Percentiles rank a stretch among this genome's conserved stretches.
Conservation (phyloP, 1,140 invertebrate genomes). For the Hypsibius dujardini region DNA sequence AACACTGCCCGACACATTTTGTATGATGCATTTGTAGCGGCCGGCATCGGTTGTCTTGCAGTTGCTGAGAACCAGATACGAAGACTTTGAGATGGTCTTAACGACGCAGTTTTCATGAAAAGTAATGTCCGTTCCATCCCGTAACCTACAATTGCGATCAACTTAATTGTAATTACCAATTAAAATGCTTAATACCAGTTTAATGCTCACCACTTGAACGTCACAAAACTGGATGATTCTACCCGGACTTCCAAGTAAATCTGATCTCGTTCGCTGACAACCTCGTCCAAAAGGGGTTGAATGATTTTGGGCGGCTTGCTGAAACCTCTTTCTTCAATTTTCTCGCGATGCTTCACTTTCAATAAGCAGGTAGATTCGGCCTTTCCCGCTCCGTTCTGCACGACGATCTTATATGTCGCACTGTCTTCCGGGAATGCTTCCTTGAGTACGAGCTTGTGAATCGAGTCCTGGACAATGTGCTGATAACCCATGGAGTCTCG, state of each 20-base stretch:
- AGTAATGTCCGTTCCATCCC: background rate
- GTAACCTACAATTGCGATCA: background rate
- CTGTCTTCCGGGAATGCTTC: constrained; percentile 47
- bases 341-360: constrained; percentile 17
- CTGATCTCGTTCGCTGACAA: constrained; percentile 10
- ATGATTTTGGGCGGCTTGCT: constrained; percentile 18
- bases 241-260: constrained; percentile 12
- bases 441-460: constrained; percentile 45
- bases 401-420: constrained; percentile 50
- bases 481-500: constrained; percentile 22
- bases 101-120: background rate
- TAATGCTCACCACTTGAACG: constrained; percentile 15
- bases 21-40: constrained; percentile 17
- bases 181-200: too few relatives aligned
- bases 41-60: constrained; percentile 7
- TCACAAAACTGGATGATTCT: constrained; percentile 12
- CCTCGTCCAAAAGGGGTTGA: constrained; percentile 15
- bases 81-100: background rate
- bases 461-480: constrained; percentile 22
- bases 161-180: too few relatives aligned
- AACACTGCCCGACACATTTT: constrained; percentile 17
- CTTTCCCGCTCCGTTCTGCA: constrained; percentile 58
- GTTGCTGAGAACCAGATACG: constrained; percentile 6
- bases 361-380: constrained; percentile 26
- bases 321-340: constrained; percentile 20